Evolutionary conservation across 2,113 vertebrate genomes (phyloP).

Genomic region (Chinchilla lanigera): DNA sequence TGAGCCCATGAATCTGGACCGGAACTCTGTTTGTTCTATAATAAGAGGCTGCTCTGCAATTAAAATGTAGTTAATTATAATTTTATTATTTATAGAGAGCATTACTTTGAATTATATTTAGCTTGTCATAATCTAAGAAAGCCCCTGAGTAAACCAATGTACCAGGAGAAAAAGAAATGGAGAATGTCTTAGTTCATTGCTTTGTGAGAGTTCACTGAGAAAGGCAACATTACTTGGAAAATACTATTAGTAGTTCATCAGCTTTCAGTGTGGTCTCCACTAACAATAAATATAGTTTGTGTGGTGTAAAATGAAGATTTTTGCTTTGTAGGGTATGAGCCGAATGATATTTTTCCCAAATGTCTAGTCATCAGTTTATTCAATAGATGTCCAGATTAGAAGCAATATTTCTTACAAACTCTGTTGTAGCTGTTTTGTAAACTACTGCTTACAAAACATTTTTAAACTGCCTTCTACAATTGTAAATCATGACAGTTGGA

Average conservation of each 20-base stretch:
- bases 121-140: background rate
- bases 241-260: background rate
- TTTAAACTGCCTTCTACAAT: conserved; percentile 50
- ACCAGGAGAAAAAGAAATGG: background rate
- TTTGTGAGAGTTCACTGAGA: background rate
- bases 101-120: background rate
- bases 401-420: conserved; percentile 43
- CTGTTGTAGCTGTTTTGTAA: conserved; percentile 67
- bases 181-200: background rate
- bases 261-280: conserved; percentile 44
- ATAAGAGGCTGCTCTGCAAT: background rate
- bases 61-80: background rate
- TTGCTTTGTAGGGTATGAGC: conserved; percentile 11
- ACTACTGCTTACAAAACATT: conserved; percentile 50
- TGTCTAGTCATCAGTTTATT: background rate
- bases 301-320: background rate
- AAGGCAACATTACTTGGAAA: background rate
- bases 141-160: background rate
- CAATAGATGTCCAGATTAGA: conserved; percentile 31
- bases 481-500: conserved; percentile 65
- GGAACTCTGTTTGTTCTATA: background rate
- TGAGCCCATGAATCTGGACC: too few species aligned
- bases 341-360: conserved; percentile 21
- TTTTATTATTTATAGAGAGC: background rate
- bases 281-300: conserved; percentile 43